Conservation (phyloP, 2,113 vertebrate genomes). For the Festucalex cinctus region DNA sequence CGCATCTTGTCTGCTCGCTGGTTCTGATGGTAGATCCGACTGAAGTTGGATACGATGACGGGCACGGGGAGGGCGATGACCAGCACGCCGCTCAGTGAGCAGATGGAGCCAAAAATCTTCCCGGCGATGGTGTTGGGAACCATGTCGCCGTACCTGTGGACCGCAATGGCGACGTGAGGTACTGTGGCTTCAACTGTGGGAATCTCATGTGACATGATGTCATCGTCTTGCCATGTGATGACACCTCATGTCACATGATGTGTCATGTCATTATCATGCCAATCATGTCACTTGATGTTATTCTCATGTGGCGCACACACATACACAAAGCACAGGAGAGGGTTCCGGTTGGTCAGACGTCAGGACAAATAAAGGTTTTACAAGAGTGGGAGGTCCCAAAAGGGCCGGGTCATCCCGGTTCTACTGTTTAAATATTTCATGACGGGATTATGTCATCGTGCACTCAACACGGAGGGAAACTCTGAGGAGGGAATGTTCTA, state of each 20-base stretch:
- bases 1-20: slow-evolving; percentile 69
- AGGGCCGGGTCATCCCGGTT: slow-evolving; percentile 32
- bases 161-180: background rate
- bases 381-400: slow-evolving; percentile 5
- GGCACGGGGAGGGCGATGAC: slow-evolving; percentile 67
- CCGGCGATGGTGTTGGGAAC: slow-evolving; percentile 65
- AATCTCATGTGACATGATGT: background rate
- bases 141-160: slow-evolving; percentile 64
- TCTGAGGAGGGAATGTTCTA: background rate
- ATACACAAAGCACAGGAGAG: background rate
- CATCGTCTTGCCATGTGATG: background rate
- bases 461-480: slow-evolving; percentile 10
- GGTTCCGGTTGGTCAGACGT: background rate
- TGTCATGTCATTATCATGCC: background rate
- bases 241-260: background rate
- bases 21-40: slow-evolving; percentile 71
- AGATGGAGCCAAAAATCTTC: slow-evolving; percentile 70
- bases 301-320: background rate
- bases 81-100: slow-evolving; percentile 65
- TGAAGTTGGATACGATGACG: slow-evolving; percentile 71
- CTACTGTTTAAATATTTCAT: slow-evolving; percentile 58
- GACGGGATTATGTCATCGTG: slow-evolving; percentile 47
- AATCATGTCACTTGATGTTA: background rate
- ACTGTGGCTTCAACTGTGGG: background rate
- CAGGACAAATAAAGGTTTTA: slow-evolving; percentile 8